Evolutionary conservation across 2,797 vertebrate species (phyloP).

Genomic region (Melanotaenia pygmaea): DNA sequence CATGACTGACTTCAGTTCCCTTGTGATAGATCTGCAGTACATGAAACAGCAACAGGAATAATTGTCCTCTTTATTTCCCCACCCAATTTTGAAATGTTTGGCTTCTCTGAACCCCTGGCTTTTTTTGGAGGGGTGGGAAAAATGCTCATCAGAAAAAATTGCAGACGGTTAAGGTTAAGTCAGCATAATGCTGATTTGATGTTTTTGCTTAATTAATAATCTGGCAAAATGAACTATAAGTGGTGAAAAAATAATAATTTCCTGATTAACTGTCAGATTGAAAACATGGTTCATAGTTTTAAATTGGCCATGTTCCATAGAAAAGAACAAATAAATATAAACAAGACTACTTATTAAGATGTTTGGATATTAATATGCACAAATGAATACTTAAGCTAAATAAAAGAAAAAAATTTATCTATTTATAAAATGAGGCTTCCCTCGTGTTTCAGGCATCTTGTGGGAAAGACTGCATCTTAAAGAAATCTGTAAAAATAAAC

Average conservation of each 20-base stretch:
- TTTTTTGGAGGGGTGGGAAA: too few species aligned
- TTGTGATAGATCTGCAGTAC: background rate
- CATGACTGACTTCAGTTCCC: slow-evolving; percentile 3
- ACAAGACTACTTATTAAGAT: background rate
- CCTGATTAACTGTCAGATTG: background rate
- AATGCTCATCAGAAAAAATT: background rate
- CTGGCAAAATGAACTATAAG: background rate
- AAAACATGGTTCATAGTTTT: background rate
- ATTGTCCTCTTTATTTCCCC: background rate
- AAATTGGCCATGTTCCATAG: background rate
- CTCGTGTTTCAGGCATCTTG: background rate
- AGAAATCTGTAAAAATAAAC: background rate
- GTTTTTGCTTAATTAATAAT: background rate
- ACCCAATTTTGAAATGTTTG: background rate
- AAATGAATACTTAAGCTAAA: background rate
- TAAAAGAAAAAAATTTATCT: background rate
- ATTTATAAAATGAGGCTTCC: background rate
- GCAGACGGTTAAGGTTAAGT: background rate
- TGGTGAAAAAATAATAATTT: background rate
- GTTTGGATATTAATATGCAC: background rate
- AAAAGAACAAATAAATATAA: background rate
- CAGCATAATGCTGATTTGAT: background rate
- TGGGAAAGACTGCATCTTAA: background rate
- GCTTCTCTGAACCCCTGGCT: too few species aligned
- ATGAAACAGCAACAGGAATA: background rate